phyloP scores from a whole-genome alignment of 2,113 vertebrate species.

The Etia nguti region DNA sequence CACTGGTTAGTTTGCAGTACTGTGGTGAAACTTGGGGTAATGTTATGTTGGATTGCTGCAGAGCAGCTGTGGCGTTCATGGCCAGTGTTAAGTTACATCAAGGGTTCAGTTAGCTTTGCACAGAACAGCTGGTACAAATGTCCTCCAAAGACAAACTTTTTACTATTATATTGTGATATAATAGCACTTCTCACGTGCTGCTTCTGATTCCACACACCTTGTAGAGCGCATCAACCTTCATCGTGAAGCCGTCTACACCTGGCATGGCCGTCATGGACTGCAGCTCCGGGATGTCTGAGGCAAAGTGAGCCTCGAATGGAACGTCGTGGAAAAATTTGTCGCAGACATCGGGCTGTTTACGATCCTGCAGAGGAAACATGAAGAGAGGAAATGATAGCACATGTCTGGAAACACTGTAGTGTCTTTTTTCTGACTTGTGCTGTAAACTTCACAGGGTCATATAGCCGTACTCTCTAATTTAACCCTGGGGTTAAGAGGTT shows the following conservation, averaged over 20 bases:
- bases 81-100: not conserved
- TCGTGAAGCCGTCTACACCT: conserved; percentile 91
- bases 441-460: not conserved
- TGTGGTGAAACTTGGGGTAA: rapidly evolving
- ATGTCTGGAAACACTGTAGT: not conserved
- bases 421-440: rapidly evolving
- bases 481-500: not conserved
- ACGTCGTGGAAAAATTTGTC: conserved; percentile 92
- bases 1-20: not conserved
- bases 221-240: conserved; percentile 96
- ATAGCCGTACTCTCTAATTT: not conserved
- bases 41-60: not conserved
- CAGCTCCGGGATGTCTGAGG: conserved; percentile 81
- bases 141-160: not conserved
- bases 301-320: conserved; percentile 92
- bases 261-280: conserved; percentile 83
- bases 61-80: not conserved
- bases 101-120: not conserved
- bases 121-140: not conserved
- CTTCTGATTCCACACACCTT: conserved; percentile 73
- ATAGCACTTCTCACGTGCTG: no score
- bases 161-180: no score
- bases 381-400: not conserved
- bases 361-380: conserved; percentile 74
- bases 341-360: conserved; percentile 88